Evolutionary conservation across 2,797 vertebrate species (phyloP), one percentile per base, ranked within the genome.

Genomic region (Limosa lapponica): DNA sequence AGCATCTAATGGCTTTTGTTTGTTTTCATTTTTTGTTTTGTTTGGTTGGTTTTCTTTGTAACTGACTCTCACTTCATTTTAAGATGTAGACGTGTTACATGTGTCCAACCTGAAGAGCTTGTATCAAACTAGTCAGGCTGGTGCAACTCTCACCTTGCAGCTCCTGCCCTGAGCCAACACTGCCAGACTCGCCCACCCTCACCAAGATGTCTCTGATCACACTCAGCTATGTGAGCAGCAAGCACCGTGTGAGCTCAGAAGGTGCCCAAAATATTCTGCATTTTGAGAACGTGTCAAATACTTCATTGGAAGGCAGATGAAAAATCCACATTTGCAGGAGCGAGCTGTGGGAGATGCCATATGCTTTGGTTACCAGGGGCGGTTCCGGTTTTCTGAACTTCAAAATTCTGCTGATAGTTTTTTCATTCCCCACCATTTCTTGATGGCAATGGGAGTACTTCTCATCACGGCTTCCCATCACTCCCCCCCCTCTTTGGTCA

Each of bases 331-430:
- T 37, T 79, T 54, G 6, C 41, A 69, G 59, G 61, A 82, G 4
- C 2, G 3, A 61, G 23, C 52, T 37, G 18, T 3, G 17, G 32
- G n/a, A 88, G 61, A 65, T 32, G 15, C 8, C 28, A 30, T 3
- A 7, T 0, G 2, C 14, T 55, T 81, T 7, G 0, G 16, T 24
- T 41, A 43, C 12, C 0, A 1, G 10, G 9, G 1, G 2, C 44
- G 9, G 36, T 39, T 74, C 30, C 67, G 13, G 13, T 36, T 85
- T 92, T 74, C 59, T 78, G 46, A 92, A 62, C n/a, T 84, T 79
- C 55, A 72, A 5, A 52, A 30, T 57, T 74, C n/a, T 61, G 30
- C 4, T 34, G 39, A 46, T 30, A 10, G 2, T 34, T 83, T 93
- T 69, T 77, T 37, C 41, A 49, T 28, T 51, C n/a, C 24, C 13